phyloP scores from a whole-genome alignment of 2,797 vertebrate genomes.

The Sebastes trivittatus region DNA sequence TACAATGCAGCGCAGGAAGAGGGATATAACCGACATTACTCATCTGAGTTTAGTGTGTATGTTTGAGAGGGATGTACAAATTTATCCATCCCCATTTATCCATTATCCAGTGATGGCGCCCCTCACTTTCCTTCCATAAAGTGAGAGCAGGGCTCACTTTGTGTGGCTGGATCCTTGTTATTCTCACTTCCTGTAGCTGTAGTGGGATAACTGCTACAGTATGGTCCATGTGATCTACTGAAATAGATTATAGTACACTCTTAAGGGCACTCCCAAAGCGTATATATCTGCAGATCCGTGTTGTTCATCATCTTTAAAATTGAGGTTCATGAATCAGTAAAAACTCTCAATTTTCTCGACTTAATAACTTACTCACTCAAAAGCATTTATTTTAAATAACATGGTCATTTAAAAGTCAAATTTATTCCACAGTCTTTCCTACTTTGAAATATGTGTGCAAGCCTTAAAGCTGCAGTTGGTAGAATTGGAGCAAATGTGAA shows the following conservation, averaged over 20 bases:
- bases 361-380: neutral
- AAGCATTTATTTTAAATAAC: neutral
- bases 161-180: neutral
- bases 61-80: slow-evolving; percentile 25
- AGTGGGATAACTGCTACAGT: neutral
- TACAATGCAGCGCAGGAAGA: slow-evolving; percentile 18
- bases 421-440: neutral
- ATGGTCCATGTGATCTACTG: neutral
- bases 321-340: neutral
- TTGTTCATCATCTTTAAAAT: neutral
- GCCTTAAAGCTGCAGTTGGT: neutral
- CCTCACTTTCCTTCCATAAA: slow-evolving; percentile 1
- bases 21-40: slow-evolving; percentile 3
- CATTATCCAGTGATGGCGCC: slow-evolving; percentile 2
- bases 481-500: no score
- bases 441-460: neutral
- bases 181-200: neutral
- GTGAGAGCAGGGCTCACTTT: neutral
- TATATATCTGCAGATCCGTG: neutral
- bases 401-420: neutral
- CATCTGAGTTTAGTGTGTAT: slow-evolving; percentile 21
- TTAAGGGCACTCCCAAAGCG: neutral
- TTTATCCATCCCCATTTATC: slow-evolving; percentile 3
- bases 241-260: neutral
- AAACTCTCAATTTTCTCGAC: neutral